These are phyloP conservation scores for Falco peregrinus DNA, from an alignment of 2,797 vertebrate genomes.

Conservation along the genomic window DNA sequence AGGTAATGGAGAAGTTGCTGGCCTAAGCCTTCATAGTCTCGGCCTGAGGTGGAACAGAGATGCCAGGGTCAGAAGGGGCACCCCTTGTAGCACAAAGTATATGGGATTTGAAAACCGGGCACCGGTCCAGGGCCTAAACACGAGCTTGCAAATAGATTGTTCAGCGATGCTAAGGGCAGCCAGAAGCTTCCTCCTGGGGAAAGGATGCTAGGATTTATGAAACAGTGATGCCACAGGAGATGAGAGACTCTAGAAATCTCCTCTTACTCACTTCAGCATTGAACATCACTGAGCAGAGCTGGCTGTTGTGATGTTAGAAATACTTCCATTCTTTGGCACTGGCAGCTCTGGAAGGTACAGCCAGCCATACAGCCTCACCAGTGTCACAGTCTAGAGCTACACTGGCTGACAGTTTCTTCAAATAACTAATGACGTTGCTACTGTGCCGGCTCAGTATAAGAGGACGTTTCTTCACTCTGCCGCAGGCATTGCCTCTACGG, in stretches of 20 bases:
- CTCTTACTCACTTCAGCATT: background rate
- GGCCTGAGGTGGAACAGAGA: background rate
- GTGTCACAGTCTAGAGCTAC: background rate
- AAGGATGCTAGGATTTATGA: slow-evolving; percentile 18
- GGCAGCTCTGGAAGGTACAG: background rate
- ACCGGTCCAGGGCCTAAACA: slow-evolving; percentile 2
- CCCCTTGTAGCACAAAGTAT: background rate
- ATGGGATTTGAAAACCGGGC: slow-evolving; percentile 33
- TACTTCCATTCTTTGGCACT: background rate
- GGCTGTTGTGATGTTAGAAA: background rate
- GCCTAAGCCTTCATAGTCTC: slow-evolving; percentile 24
- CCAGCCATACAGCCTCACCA: background rate
- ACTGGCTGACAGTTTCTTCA: background rate
- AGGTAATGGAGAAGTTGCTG: slow-evolving; percentile 67
- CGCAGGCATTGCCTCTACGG: background rate
- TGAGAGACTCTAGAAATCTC: background rate
- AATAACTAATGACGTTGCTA: background rate
- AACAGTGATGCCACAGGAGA: background rate
- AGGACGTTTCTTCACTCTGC: background rate
- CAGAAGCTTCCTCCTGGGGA: slow-evolving; percentile 21
- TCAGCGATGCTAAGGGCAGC: background rate
- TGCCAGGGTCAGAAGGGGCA: background rate
- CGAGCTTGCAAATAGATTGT: background rate
- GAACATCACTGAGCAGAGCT: background rate
- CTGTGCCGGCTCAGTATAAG: background rate